phyloP scores from a whole-genome alignment of 2,888 invertebrate species.

The Leucania comma region DNA sequence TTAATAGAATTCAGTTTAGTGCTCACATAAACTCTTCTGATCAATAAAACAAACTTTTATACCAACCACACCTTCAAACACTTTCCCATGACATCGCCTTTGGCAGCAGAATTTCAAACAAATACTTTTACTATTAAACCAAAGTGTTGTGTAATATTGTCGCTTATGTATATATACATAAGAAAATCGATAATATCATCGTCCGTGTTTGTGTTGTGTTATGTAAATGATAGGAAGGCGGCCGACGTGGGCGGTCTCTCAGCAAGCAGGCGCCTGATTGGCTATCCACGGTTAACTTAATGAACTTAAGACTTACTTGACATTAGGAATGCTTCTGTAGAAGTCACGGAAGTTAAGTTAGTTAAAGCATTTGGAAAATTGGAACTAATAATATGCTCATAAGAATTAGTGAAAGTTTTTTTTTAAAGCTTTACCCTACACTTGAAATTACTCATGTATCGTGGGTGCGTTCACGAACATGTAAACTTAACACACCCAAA shows the following conservation, averaged over 20 bases:
- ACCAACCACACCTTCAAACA: constrained; percentile 9
- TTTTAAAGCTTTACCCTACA: not conserved
- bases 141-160: constrained; percentile 30
- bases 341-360: constrained; percentile 23
- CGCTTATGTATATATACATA: constrained; percentile 1
- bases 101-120: constrained; percentile 12
- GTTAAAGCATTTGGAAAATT: constrained; percentile 18
- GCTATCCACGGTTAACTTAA: constrained; percentile 34
- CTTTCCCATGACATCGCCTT: constrained; percentile 35
- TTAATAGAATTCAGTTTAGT: too few species aligned
- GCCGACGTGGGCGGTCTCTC: constrained; percentile 50
- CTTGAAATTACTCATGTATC: too few species aligned
- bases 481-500: too few species aligned
- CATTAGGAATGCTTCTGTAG: constrained; percentile 41
- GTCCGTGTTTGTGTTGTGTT: constrained; percentile 30
- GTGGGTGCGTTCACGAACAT: too few species aligned
- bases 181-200: constrained; percentile 14
- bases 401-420: constrained; percentile 34
- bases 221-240: constrained; percentile 50
- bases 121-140: constrained; percentile 24
- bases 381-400: constrained; percentile 11
- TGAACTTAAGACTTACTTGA: constrained; percentile 33
- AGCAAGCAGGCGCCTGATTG: constrained; percentile 31
- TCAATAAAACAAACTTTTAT: not conserved
- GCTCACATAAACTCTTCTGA: too few species aligned